Conservation (phyloP, 2,888 invertebrate species). For the Tachina grossa region DNA sequence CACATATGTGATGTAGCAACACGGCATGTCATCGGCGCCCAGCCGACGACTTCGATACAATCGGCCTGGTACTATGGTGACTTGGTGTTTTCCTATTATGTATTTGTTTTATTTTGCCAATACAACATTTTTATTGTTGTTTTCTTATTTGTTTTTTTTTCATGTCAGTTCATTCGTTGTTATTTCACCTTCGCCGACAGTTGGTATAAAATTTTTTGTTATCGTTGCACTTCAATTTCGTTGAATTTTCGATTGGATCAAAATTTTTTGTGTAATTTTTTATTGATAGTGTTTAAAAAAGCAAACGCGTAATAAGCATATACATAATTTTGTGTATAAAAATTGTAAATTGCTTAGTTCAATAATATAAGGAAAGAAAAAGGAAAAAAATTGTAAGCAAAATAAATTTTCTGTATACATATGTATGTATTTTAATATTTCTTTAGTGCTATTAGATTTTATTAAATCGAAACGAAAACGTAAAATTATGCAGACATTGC, state of each 20-base stretch:
- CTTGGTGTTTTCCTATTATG: neutral
- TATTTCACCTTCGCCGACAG: slow-evolving; percentile 56
- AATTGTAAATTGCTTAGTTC: slow-evolving; percentile 56
- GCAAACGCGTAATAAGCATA: slow-evolving; percentile 19
- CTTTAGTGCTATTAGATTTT: neutral
- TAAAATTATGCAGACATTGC: neutral
- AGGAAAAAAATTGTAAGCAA: slow-evolving; percentile 46
- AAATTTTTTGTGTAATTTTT: slow-evolving; percentile 71
- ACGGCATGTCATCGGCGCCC: too few relatives aligned
- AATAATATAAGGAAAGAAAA: slow-evolving; percentile 41
- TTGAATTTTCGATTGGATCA: slow-evolving; percentile 60
- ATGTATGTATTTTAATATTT: neutral
- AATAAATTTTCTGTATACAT: neutral
- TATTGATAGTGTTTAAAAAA: slow-evolving; percentile 18
- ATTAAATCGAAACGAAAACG: slow-evolving; percentile 22
- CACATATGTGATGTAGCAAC: too few relatives aligned
- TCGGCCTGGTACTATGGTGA: too few relatives aligned
- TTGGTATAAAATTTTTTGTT: slow-evolving; percentile 51
- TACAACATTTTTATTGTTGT: slow-evolving; percentile 12
- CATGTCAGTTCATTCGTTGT: slow-evolving; percentile 59
- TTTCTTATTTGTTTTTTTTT: slow-evolving; percentile 15
- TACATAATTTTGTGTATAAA: slow-evolving; percentile 31
- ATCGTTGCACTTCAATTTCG: slow-evolving; percentile 45
- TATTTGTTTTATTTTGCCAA: neutral
- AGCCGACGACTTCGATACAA: too few relatives aligned